Conservation (phyloP, 2,797 vertebrate species). For the Sus cebifrons region DNA sequence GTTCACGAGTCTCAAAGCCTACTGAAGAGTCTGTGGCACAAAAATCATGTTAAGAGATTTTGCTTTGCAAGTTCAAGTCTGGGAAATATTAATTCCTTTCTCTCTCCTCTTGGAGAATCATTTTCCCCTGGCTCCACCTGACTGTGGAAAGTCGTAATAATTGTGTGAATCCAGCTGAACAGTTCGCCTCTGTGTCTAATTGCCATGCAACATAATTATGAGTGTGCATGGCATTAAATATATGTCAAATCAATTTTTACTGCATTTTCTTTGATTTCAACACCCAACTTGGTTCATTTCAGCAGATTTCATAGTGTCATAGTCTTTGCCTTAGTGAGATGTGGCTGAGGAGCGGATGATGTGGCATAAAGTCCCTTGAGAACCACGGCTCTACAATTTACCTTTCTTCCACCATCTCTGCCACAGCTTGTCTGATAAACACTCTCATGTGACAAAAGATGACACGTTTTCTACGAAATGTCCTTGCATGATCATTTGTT, state of each 20-base stretch:
- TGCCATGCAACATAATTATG: constrained; percentile 69
- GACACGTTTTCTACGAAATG: neutral
- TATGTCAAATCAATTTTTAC: constrained; percentile 64
- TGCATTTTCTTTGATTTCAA: constrained; percentile 68
- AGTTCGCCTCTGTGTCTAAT: constrained; percentile 66
- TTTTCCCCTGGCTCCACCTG: neutral
- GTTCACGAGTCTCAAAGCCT: neutral
- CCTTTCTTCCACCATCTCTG: neutral
- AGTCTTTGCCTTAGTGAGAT: constrained; percentile 3
- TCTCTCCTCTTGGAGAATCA: neutral
- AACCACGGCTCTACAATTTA: neutral
- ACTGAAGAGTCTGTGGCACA: neutral
- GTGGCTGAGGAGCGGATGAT: neutral
- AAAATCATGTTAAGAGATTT: neutral
- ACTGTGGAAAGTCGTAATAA: constrained; percentile 42
- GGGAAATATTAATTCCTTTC: constrained; percentile 37
- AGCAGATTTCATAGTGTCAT: neutral
- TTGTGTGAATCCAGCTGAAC: constrained; percentile 34
- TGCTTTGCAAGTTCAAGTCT: neutral
- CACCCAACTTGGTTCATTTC: constrained; percentile 25
- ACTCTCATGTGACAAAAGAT: neutral
- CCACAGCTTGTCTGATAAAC: neutral
- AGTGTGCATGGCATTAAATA: neutral
- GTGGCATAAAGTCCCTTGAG: neutral
- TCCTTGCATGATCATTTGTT: neutral